Evolutionary conservation across 2,113 vertebrate species (phyloP).

Genomic region (Pimephales promelas): DNA sequence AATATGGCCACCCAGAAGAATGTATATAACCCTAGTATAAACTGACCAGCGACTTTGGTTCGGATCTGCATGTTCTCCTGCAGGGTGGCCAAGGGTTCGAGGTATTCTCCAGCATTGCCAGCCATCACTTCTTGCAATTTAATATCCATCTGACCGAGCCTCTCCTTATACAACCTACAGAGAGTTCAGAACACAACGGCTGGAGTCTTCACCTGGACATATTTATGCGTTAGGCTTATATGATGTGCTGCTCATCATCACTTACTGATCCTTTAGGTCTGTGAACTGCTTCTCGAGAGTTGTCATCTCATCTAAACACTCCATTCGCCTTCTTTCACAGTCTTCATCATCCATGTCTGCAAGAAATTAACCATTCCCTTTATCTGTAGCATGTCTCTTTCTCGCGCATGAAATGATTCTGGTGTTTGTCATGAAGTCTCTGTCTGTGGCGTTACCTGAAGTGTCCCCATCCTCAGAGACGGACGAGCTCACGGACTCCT

Average conservation of each 20-base stretch:
- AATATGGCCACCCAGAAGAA: too few species aligned
- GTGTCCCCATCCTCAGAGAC: constrained; percentile 95
- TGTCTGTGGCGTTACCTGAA: constrained; percentile 76
- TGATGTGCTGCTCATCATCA: not conserved
- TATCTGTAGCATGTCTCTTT: not conserved
- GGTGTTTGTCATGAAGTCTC: not conserved
- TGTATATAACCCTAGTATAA: too few species aligned
- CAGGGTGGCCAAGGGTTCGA: constrained; percentile 96
- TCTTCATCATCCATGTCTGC: constrained; percentile 99
- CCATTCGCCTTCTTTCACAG: constrained; percentile 97
- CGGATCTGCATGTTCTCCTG: constrained; percentile 99
- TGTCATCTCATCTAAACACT: constrained; percentile 98
- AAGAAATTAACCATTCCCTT: not conserved
- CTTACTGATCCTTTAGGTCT: constrained; percentile 98
- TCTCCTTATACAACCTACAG: constrained; percentile 92
- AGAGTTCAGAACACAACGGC: not conserved
- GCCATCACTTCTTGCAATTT: constrained; percentile 97
- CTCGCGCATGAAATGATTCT: not conserved
- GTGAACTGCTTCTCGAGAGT: constrained; percentile 99
- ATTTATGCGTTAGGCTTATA: constrained; percentile 49
- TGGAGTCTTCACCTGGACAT: not conserved
- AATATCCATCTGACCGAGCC: constrained; percentile 96
- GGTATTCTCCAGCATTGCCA: constrained; percentile 94
- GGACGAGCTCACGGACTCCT: constrained; percentile 92
- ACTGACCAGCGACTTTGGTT: constrained; percentile 95